These are phyloP conservation scores for Agrilus planipennis DNA, from an alignment of 1,140 invertebrate species.

Conservation along the genomic window DNA sequence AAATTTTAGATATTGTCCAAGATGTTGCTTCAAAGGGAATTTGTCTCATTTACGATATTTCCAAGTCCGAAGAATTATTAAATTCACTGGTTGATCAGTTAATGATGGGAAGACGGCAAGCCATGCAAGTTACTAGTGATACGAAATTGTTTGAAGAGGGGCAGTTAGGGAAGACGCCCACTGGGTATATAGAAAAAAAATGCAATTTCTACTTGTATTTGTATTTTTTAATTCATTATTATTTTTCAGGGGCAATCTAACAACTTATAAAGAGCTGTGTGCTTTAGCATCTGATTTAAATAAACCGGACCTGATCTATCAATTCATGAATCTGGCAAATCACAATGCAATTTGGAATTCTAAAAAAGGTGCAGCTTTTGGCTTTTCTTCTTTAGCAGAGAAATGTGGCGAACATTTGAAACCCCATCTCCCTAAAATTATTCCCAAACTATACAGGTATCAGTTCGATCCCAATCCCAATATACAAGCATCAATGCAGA, in stretches of 20 bases:
- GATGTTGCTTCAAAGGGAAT: constrained; percentile 86
- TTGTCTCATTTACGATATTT: constrained; percentile 74
- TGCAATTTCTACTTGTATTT: too few species aligned
- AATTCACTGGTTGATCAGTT: constrained; percentile 70
- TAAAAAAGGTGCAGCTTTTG: constrained; percentile 83
- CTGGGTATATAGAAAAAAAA: constrained; percentile 46
- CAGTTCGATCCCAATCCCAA: constrained; percentile 85
- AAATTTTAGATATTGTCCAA: constrained; percentile 68
- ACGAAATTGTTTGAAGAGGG: constrained; percentile 84
- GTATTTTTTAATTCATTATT: neutral
- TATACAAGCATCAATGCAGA: constrained; percentile 81
- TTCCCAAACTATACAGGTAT: constrained; percentile 80
- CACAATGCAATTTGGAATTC: constrained; percentile 91
- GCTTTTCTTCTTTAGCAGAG: constrained; percentile 71
- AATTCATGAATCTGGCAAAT: constrained; percentile 90
- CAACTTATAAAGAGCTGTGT: constrained; percentile 90
- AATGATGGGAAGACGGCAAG: constrained; percentile 61
- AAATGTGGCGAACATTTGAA: constrained; percentile 72
- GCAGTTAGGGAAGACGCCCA: constrained; percentile 69
- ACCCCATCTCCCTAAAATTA: constrained; percentile 68
- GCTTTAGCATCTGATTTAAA: constrained; percentile 86
- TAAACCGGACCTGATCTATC: constrained; percentile 88
- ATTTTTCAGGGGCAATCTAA: constrained; percentile 58
- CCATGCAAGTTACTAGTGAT: constrained; percentile 61
- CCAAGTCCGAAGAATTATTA: constrained; percentile 58